Evolutionary conservation across 2,888 invertebrate genomes (phyloP), one percentile per base, ranked within the genome.

Genomic region (Nemoura dubitans): DNA sequence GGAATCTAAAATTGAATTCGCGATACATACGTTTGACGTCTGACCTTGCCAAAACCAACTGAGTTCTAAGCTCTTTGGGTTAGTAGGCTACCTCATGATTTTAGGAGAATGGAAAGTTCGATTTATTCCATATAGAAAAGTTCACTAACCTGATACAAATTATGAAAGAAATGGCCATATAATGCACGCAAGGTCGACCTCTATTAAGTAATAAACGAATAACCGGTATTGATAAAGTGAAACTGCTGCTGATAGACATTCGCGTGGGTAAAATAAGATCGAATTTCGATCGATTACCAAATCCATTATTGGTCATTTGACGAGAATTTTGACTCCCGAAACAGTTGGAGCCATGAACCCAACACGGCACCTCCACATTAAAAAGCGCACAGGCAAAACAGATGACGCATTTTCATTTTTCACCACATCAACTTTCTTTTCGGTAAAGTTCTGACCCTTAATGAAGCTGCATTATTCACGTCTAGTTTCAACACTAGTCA

Each of bases 61-160:
- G 21, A 59, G 59, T 59, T 21, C 14, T 14, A 59, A 16, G 59
- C 59, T 59, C 81, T 81, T 28, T 81, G 30, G 81, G 81, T 81
- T 21, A 81, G 81, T 81, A 81, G 81, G 81, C 7, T 81, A 81
- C 26, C 28, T 2, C 21, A 76, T 7, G 16, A 81, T 29, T 29
- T 81, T 81, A 10, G 28, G 30, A 3, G 81, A 81, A 81, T 29
- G 81, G 81, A 81, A 81, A 81, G 81, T 81, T 30, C 59, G 2
- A 59, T 14, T 59, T 59, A 21, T 59, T 59, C 59, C 21, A 59
- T 59, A 59, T 59, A 59, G 6, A 59, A 59, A 59, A 59, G 59
- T 59, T 59, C 59, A 59, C 59, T 59, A 59, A 59, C 59, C 59
- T 59, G 59, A 59, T 59, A 7, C 59, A 59, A 59, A 59, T 59